Conservation (phyloP, 92 coral and sea anemone genomes). For the Heteractis magnifica region DNA sequence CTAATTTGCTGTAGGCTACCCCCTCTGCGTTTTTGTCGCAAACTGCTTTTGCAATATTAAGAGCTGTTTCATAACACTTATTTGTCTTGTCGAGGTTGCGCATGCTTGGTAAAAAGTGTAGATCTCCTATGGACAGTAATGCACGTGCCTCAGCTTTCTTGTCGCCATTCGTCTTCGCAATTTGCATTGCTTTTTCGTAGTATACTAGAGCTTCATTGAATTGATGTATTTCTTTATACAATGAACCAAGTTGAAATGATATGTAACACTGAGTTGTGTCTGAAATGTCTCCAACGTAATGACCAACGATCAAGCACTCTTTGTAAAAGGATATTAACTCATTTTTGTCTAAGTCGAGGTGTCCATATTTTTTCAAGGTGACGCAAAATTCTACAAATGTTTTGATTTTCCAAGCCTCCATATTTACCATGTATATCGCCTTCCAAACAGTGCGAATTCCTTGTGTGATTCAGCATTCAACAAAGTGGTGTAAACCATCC, state of each 20-base stretch:
- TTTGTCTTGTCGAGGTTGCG: constrained; percentile 22
- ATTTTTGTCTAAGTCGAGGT: background rate
- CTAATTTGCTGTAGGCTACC: constrained; percentile 31
- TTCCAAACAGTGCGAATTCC: too few relatives aligned
- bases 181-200: constrained; percentile 27
- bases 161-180: constrained; percentile 22
- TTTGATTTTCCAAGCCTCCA: background rate
- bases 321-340: background rate
- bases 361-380: background rate
- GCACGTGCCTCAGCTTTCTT: constrained; percentile 21
- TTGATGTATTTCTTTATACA: constrained; percentile 19
- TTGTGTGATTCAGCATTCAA: too few relatives aligned
- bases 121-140: constrained; percentile 24
- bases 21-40: constrained; percentile 39
- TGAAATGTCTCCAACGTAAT: background rate
- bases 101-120: background rate
- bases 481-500: too few relatives aligned
- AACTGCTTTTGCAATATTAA: constrained; percentile 24
- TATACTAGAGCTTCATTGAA: constrained; percentile 13
- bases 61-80: constrained; percentile 20
- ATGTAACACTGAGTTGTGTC: background rate
- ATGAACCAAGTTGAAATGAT: constrained; percentile 15
- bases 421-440: background rate
- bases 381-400: background rate
- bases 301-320: background rate